phyloP scores from a whole-genome alignment of 1,140 invertebrate species.

The Neodiprion fabricii region DNA sequence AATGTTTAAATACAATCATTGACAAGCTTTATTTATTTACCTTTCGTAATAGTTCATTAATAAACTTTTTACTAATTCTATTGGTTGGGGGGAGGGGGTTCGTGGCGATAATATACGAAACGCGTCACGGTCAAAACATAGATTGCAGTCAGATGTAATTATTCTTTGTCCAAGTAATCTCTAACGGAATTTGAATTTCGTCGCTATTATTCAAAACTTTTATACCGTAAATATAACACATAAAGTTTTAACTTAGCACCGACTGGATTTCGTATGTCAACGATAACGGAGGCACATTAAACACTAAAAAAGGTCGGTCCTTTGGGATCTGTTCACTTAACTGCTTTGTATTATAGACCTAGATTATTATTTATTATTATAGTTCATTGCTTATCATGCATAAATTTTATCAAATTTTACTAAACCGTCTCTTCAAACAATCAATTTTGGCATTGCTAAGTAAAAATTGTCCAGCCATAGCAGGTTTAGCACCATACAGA shows the following conservation, averaged over 20 bases:
- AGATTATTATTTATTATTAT: background rate
- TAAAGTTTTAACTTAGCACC: background rate
- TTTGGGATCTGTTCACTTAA: background rate
- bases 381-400: background rate
- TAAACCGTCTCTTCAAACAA: background rate
- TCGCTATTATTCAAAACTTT: too few species aligned
- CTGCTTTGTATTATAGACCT: too few species aligned
- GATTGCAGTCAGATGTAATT: too few species aligned
- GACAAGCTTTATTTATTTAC: conserved; percentile 59
- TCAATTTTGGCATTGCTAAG: background rate
- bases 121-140: too few species aligned
- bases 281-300: background rate
- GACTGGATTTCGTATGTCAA: background rate
- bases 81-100: conserved; percentile 30
- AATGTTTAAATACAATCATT: conserved; percentile 49
- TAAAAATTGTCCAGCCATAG: background rate
- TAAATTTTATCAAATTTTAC: background rate
- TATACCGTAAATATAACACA: too few species aligned
- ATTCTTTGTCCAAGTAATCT: too few species aligned
- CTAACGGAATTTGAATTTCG: too few species aligned
- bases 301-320: background rate
- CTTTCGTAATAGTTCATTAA: conserved; percentile 55
- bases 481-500: background rate
- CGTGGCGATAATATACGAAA: too few species aligned
- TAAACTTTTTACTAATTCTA: conserved; percentile 53